These are phyloP conservation scores for Auanema freiburgensis DNA, from an alignment of 2,888 invertebrate species.

Conservation along the genomic window DNA sequence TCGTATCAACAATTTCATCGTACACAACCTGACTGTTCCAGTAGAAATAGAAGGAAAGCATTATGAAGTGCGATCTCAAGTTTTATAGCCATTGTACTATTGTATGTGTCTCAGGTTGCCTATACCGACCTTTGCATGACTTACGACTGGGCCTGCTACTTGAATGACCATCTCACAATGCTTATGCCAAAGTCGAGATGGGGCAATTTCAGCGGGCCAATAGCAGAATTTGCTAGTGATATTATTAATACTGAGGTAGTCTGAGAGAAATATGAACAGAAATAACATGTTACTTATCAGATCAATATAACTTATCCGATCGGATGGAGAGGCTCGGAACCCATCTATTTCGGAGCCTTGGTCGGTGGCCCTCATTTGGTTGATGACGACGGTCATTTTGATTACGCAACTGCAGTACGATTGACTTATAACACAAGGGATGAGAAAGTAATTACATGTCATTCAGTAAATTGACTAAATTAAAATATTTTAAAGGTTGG, in stretches of 20 bases:
- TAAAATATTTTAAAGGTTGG: constrained; percentile 31
- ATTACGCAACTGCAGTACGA: constrained; percentile 59
- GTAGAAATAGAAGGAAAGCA: constrained; percentile 46
- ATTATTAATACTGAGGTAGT: constrained; percentile 57
- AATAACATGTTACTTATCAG: constrained; percentile 20
- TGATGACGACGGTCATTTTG: constrained; percentile 61
- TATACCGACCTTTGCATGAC: constrained; percentile 80
- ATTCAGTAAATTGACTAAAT: background rate
- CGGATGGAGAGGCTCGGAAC: constrained; percentile 63
- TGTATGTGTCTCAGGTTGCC: constrained; percentile 71
- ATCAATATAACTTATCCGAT: constrained; percentile 63
- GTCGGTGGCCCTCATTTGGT: constrained; percentile 56
- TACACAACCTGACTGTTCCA: constrained; percentile 59
- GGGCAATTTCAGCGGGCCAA: constrained; percentile 55
- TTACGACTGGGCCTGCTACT: constrained; percentile 61
- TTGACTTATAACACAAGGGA: constrained; percentile 62
- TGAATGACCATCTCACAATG: constrained; percentile 62
- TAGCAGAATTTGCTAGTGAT: constrained; percentile 59
- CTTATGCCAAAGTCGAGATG: constrained; percentile 67
- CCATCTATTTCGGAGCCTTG: constrained; percentile 62
- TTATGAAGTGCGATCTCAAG: constrained; percentile 34
- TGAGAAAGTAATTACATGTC: constrained; percentile 33
- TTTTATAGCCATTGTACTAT: background rate
- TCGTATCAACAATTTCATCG: constrained; percentile 58
- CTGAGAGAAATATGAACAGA: background rate